Base-by-base conservation (phyloP, 2,113 vertebrate species). In the Proterorhinus semilunaris region DNA sequence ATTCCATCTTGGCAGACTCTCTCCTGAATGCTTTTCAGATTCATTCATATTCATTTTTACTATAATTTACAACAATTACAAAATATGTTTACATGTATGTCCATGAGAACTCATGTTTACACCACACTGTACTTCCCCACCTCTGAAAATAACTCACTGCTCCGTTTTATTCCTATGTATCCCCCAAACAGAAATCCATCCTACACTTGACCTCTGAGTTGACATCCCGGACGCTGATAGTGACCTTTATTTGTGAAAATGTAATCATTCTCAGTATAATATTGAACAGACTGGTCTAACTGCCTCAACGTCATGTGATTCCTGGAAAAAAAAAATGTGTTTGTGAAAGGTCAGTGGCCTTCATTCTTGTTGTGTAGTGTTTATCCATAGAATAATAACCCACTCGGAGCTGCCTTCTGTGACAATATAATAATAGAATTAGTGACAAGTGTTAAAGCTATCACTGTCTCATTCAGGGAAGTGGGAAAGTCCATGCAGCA, bases 381-480 rank as follows among this genome's bases (percentile, higher is more conserved):
- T 67, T 58, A 73, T 82, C 75, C 71, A 65, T 75, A 42, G 79
- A 74, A 68, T 66, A 65, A 57, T 74, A 66, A 87, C 66, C 82
- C 87, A 84, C 67, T 71, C 49, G 43, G 54, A 64, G 70, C 1
- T 21, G 21, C 21, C 21, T 21, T 21, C 21, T 21, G 70, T 75
- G 72, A 78, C 76, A 65, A 81, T 80, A 36, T 80, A 81, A 86
- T 72, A 66, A 43, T 52, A 46, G 78, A 80, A 78, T 80, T 58
- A 71, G 74, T 58, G 69, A 76, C 48, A 71, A 51, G 72, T 72
- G 80, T 83, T 82, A 69, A 76, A 69, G 58, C 55, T 3, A 9
- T 64, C 78, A 61, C 66, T 71, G 72, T 69, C 10, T 73, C 68
- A 78, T 76, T 62, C 67, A 72, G 70, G 36, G 65, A 10, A 70